phyloP scores from a whole-genome alignment of 1,140 invertebrate genomes.

The Triops cancriformis region DNA sequence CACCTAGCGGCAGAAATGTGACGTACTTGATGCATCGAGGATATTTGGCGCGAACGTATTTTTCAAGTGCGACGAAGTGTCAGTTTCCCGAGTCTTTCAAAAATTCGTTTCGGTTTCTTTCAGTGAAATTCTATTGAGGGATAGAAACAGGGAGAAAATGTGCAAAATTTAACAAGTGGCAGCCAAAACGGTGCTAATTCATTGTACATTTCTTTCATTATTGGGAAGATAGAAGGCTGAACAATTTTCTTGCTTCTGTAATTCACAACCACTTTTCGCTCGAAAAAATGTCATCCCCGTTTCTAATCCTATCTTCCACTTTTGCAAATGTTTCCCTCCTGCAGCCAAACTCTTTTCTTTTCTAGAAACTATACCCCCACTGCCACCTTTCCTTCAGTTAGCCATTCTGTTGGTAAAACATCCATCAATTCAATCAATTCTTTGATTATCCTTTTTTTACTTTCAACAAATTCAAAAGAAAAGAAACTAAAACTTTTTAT shows the following conservation, averaged over 20 bases:
- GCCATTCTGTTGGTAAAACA: background rate
- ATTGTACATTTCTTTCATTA: slow-evolving; percentile 3
- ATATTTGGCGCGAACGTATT: background rate
- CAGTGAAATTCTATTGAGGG: too few relatives aligned
- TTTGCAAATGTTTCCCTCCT: background rate
- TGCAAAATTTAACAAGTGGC: background rate
- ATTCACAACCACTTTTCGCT: background rate
- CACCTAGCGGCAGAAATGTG: background rate
- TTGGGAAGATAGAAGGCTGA: background rate
- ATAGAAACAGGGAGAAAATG: background rate
- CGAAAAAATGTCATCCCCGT: background rate
- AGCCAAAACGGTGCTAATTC: slow-evolving; percentile 8
- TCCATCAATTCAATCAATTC: too few relatives aligned
- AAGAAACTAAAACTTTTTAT: background rate
- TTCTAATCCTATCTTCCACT: background rate
- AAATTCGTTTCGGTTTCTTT: background rate
- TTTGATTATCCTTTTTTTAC: too few relatives aligned
- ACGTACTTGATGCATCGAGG: background rate
- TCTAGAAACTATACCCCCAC: background rate
- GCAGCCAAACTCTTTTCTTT: background rate
- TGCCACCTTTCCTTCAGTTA: background rate
- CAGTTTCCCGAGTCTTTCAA: slow-evolving; percentile 6
- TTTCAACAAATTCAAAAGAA: too few relatives aligned
- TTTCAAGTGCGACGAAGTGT: background rate
- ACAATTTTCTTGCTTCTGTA: background rate